Base-by-base conservation (phyloP, 2,888 invertebrate species). In the Caenorhabditis sp. region DNA sequence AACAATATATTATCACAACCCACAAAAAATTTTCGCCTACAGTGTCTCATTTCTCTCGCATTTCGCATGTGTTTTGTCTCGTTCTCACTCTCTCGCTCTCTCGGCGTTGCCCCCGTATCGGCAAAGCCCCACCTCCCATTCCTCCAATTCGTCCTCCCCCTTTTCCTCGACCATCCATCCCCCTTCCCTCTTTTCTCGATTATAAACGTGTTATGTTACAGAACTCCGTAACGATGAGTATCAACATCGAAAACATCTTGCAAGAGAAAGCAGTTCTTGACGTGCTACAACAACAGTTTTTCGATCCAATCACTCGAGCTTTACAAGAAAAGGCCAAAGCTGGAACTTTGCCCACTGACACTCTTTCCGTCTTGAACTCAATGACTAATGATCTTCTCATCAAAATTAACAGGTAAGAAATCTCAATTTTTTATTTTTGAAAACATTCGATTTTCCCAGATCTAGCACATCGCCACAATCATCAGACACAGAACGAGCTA, bases 1-100 rank as follows among this genome's bases (percentile, higher is more conserved):
- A 24, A 55, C 24, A 55, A 55, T 27, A 55, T 55, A 55, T 55
- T 27, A 26, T 27, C 27, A 55, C 24, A 55, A 55, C 24, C 27
- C 6, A n/a, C n/a, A 6, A 27, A 14, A 10, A n/a, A 19, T 55
- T 55, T 27, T 55, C 55, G 10, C 26, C 24, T 26, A 26, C 55
- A 55, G 27, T 43, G 17, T 55, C 27, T 27, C 14, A 17, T 43
- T n/a, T 55, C 27, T 27, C 55, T 14, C 27, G 14, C 55, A 19
- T 55, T 55, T 24, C n/a, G n/a, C n/a, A n/a, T n/a, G n/a, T n/a
- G n/a, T 55, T 26, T 55, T 55, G 12, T 21, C 14, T 55, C 55
- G 27, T 24, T 27, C 14, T 24, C 1, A 5, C 21, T 19, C 5
- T 14, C 43, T 10, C 17, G 10, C 14, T 43, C 17, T 17, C 14